Conservation (phyloP, 2,113 vertebrate genomes). For the Semicossyphus pulcher region DNA sequence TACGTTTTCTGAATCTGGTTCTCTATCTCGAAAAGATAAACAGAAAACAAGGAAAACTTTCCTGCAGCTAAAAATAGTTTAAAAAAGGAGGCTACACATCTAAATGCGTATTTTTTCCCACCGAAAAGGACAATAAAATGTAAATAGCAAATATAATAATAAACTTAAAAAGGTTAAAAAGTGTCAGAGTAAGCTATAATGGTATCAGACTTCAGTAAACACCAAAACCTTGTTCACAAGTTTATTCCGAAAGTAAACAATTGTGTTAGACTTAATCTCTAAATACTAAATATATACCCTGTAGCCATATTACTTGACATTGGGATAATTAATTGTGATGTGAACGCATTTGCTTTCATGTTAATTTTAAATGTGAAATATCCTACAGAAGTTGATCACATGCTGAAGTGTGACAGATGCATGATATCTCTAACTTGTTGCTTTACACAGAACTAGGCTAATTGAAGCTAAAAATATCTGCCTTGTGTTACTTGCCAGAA, state of each 20-base stretch:
- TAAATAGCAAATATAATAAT: not conserved
- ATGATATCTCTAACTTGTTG: slow-evolving; percentile 58
- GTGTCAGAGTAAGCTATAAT: no score
- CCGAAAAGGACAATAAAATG: not conserved
- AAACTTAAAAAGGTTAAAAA: no score
- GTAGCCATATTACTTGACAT: not conserved
- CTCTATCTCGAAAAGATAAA: not conserved
- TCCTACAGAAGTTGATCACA: not conserved
- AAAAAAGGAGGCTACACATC: not conserved
- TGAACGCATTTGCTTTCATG: not conserved
- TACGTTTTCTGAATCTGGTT: not conserved
- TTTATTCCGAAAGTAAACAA: not conserved
- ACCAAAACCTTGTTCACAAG: no score
- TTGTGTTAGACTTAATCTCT: not conserved
- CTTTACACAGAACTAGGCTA: slow-evolving; percentile 62
- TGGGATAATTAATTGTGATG: not conserved
- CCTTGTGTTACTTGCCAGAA: slow-evolving; percentile 14
- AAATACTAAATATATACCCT: not conserved
- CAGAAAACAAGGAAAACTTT: not conserved
- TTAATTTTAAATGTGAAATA: not conserved
- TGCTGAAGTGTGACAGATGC: slow-evolving; percentile 45
- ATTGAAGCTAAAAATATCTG: slow-evolving; percentile 65
- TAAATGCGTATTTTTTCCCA: not conserved
- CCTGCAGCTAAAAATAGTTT: not conserved
- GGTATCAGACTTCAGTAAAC: no score